These are phyloP conservation scores for Andrena chrysosceles DNA, from an alignment of 2,888 invertebrate genomes.

Conservation along the genomic window DNA sequence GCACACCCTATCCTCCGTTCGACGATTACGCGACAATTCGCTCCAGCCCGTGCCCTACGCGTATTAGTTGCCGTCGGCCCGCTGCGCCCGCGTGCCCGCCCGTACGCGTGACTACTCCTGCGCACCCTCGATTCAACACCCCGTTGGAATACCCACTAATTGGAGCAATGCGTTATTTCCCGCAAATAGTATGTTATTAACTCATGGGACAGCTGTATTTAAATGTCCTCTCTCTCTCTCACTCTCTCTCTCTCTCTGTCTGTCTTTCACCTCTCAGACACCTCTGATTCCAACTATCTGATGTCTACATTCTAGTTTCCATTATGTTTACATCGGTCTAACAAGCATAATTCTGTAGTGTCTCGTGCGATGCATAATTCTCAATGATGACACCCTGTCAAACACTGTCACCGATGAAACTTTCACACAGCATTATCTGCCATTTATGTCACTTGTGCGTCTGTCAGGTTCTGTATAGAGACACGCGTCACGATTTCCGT, in stretches of 20 bases:
- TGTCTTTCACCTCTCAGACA: background rate
- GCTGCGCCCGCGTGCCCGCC: constrained; percentile 34
- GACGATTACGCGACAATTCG: constrained; percentile 27
- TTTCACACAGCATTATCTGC: too few relatives aligned
- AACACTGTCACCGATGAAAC: too few relatives aligned
- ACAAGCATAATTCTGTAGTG: background rate
- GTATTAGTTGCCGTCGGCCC: constrained; percentile 15
- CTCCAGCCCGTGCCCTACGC: background rate
- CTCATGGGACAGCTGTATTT: background rate
- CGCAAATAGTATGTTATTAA: background rate
- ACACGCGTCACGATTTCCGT: too few relatives aligned
- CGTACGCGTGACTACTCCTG: constrained; percentile 35
- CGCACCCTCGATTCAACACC: constrained; percentile 11
- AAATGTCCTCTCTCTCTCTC: background rate
- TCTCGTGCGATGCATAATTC: background rate
- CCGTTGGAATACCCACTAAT: constrained; percentile 17
- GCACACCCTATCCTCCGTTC: constrained; percentile 24
- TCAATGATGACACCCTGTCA: too few relatives aligned
- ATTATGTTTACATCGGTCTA: background rate
- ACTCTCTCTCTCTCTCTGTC: background rate
- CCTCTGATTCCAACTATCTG: background rate
- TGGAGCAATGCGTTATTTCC: background rate
- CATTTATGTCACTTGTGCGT: too few relatives aligned
- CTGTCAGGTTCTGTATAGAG: too few relatives aligned
- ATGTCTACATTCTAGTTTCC: background rate